Conservation (phyloP, 2,888 invertebrate species). For the Colostygia pectinataria region DNA sequence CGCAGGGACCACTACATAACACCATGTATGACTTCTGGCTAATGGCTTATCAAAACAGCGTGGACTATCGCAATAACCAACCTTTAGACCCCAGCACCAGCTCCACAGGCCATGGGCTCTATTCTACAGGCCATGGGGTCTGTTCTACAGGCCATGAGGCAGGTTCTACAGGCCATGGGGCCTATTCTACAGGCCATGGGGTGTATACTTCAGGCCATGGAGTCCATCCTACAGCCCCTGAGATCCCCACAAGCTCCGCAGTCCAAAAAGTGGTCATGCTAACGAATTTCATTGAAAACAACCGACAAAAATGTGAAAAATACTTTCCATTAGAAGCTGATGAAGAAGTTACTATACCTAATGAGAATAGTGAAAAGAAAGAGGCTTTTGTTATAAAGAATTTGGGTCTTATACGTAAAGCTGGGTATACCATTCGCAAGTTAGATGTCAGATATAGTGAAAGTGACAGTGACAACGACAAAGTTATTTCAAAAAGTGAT, state of each 20-base stretch:
- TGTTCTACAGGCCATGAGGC: too few relatives aligned
- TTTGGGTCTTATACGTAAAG: conserved; percentile 76
- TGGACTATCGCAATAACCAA: conserved; percentile 36
- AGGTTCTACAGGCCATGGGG: too few relatives aligned
- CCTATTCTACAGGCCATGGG: neutral
- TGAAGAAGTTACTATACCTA: conserved; percentile 61
- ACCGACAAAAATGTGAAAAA: conserved; percentile 92
- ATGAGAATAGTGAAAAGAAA: conserved; percentile 42
- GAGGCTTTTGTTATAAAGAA: conserved; percentile 80
- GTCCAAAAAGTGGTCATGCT: conserved; percentile 92
- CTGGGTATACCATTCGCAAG: conserved; percentile 83
- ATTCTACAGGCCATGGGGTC: neutral
- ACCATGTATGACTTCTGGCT: conserved; percentile 96
- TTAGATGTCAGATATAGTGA: conserved; percentile 56
- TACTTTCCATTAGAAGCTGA: conserved; percentile 89
- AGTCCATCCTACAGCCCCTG: neutral
- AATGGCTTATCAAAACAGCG: conserved; percentile 87
- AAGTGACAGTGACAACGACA: neutral
- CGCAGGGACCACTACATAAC: conserved; percentile 95
- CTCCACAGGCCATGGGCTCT: neutral
- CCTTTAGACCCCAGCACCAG: neutral
- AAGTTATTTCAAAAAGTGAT: neutral
- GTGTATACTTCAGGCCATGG: neutral
- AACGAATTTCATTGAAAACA: conserved; percentile 93
- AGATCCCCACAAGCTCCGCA: conserved; percentile 17